Percentiles rank a stretch among this genome's conserved stretches.
phyloP scores from a whole-genome alignment of 2,888 invertebrate species.

The Perizoma affinitatum region DNA sequence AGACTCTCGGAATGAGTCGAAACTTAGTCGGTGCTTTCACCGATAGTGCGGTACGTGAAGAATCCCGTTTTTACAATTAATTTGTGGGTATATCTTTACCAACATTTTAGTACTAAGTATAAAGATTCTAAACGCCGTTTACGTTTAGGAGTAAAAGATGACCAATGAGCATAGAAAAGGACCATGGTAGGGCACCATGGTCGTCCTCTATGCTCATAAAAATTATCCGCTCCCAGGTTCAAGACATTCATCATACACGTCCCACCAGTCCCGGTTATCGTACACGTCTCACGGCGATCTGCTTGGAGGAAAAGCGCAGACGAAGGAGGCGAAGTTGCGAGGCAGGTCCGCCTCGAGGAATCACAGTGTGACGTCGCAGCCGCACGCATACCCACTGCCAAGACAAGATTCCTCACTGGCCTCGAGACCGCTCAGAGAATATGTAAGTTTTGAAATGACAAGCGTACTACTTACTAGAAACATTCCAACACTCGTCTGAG shows the following conservation, averaged over 20 bases:
- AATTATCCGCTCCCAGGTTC: constrained; percentile 85
- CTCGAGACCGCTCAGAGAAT: constrained; percentile 89
- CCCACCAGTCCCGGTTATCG: constrained; percentile 96
- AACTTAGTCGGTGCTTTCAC: no score
- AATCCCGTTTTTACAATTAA: no score
- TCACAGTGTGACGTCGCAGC: constrained; percentile 85
- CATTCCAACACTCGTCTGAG: no score
- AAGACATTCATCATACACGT: constrained; percentile 97
- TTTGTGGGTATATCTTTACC: no score
- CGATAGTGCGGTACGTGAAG: no score
- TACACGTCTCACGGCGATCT: constrained; percentile 97
- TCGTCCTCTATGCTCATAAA: neutral
- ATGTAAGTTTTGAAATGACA: constrained; percentile 75
- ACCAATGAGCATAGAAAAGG: no score
- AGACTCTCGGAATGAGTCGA: no score
- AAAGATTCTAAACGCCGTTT: no score
- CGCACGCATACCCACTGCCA: constrained; percentile 78
- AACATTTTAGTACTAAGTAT: no score
- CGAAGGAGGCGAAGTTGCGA: constrained; percentile 93
- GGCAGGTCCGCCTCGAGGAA: constrained; percentile 89
- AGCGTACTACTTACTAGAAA: no score
- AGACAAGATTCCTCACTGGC: constrained; percentile 84
- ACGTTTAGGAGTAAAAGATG: no score
- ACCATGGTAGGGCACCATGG: no score
- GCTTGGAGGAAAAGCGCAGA: constrained; percentile 89